A percentile compares a stretch with the other conserved stretches of the same genome.
Evolutionary conservation across 2,113 vertebrate species (phyloP).

Genomic region (Hoplias malabaricus): DNA sequence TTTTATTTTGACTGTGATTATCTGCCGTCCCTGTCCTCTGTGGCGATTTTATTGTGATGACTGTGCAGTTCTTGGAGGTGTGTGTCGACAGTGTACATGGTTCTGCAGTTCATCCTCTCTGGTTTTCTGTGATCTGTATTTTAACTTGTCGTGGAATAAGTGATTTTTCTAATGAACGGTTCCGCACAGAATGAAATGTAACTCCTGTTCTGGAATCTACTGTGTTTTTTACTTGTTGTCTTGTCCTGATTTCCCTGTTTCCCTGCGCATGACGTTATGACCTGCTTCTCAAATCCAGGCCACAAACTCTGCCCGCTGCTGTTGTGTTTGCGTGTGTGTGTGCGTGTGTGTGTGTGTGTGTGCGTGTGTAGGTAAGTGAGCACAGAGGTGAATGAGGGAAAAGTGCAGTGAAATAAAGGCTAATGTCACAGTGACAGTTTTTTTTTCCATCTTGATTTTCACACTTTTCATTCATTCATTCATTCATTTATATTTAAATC

Average conservation of each 20-base stretch:
- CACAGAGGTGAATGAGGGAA: background rate
- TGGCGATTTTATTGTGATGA: background rate
- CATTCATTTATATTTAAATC: too few relatives aligned
- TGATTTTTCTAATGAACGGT: background rate
- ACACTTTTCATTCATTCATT: too few relatives aligned
- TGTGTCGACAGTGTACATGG: background rate
- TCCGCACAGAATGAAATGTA: background rate
- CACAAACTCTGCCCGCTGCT: background rate
- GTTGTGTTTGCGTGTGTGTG: background rate
- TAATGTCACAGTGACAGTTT: background rate
- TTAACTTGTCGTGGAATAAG: too few relatives aligned
- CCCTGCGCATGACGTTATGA: background rate
- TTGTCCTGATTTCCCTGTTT: background rate
- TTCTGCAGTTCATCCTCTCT: background rate
- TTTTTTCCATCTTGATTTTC: too few relatives aligned
- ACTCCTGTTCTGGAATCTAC: background rate
- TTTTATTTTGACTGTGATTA: background rate
- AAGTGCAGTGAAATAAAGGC: background rate
- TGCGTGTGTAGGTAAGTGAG: slow-evolving; percentile 10
- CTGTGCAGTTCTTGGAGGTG: background rate
- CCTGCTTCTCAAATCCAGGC: background rate
- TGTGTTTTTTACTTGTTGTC: background rate
- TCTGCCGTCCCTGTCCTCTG: background rate
- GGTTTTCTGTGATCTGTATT: background rate
- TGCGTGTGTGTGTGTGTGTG: slow-evolving; percentile 1